Percentiles rank a stretch among this genome's conserved stretches.
These are phyloP conservation scores for Gallinago solitaria DNA, from an alignment of 2,797 vertebrate genomes.

Conservation along the genomic window DNA sequence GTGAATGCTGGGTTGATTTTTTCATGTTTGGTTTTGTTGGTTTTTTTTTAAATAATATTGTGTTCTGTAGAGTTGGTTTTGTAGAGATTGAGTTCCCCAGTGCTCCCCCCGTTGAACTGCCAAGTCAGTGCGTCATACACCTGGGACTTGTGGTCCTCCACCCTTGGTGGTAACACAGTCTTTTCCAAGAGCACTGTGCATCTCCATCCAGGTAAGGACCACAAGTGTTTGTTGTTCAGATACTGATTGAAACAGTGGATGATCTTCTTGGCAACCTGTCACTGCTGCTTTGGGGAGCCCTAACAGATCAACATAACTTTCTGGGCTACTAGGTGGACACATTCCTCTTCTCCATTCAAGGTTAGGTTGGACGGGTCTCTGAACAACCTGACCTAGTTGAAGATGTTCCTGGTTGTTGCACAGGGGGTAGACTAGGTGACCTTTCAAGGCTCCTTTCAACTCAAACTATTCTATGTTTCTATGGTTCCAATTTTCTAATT, in stretches of 20 bases:
- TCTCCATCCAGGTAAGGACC: neutral
- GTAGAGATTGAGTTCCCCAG: neutral
- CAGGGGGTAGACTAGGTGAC: neutral
- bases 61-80: neutral
- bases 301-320: neutral
- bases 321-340: neutral
- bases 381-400: neutral
- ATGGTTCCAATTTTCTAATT: neutral
- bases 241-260: neutral
- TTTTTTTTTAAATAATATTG: neutral
- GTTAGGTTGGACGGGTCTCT: neutral
- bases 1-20: fast-evolving
- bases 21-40: neutral
- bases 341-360: neutral
- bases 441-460: neutral
- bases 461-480: neutral
- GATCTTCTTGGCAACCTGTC: neutral
- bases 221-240: neutral
- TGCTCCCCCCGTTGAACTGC: neutral
- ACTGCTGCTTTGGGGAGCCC: neutral
- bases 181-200: neutral
- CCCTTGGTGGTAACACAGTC: neutral
- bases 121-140: fast-evolving
- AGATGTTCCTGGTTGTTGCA: neutral
- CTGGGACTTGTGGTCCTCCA: neutral